Evolutionary conservation across 2,113 vertebrate species (phyloP).

Genomic region (Entelurus aequoreus): DNA sequence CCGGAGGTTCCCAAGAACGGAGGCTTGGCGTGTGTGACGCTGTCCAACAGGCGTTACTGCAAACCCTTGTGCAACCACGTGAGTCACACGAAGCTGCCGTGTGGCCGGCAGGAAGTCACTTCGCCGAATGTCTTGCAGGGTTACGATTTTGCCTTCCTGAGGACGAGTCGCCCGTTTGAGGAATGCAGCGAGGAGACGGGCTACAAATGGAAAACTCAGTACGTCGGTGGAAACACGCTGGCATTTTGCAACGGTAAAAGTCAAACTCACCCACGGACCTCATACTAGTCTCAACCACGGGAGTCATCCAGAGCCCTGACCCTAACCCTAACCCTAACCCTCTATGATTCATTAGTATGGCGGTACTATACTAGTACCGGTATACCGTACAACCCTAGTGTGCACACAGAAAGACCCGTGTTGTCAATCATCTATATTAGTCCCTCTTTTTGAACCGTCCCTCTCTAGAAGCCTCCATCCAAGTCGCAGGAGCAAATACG

Average conservation of each 20-base stretch:
- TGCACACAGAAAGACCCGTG: too few species aligned
- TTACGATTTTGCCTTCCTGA: constrained; percentile 72
- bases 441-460: background rate
- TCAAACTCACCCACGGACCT: too few species aligned
- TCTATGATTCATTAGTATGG: too few species aligned
- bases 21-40: constrained; percentile 65
- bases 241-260: constrained; percentile 69
- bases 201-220: constrained; percentile 60
- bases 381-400: too few species aligned
- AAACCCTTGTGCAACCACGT: constrained; percentile 79
- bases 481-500: constrained; percentile 51
- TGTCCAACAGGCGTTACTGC: constrained; percentile 60
- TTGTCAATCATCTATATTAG: background rate
- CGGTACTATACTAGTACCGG: too few species aligned
- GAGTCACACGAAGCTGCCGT: background rate
- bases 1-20: constrained; percentile 55
- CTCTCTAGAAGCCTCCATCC: constrained; percentile 16
- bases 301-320: too few species aligned
- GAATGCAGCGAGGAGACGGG: constrained; percentile 47
- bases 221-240: constrained; percentile 56
- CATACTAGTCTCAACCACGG: too few species aligned
- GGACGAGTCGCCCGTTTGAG: constrained; percentile 66
- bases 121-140: constrained; percentile 50
- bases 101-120: background rate
- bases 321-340: too few species aligned